Evolutionary conservation across 2,888 invertebrate species (phyloP).

Genomic region (Eupelmus urozonus): DNA sequence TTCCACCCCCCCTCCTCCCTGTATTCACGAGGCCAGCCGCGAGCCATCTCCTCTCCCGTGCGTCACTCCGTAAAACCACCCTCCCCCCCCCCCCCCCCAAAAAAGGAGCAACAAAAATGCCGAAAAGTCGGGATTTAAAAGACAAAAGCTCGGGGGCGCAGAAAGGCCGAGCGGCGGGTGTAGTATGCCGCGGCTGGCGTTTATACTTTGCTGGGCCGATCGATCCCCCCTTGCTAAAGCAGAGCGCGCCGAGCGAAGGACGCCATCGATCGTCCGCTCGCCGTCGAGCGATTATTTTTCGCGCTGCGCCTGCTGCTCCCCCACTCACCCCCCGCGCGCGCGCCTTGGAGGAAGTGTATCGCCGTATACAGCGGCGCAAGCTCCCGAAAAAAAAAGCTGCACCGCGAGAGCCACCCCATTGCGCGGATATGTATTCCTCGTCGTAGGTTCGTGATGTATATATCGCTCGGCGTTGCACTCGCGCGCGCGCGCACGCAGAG

Average conservation of each 20-base stretch:
- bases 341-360: too few species aligned
- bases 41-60: not conserved
- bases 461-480: too few species aligned
- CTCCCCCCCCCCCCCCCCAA: too few species aligned
- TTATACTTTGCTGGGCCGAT: slow-evolving; percentile 7
- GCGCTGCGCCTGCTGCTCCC: too few species aligned
- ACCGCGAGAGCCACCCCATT: too few species aligned
- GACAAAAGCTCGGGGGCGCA: not conserved
- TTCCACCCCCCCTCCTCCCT: not conserved
- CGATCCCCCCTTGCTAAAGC: slow-evolving; percentile 25
- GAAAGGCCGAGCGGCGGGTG: not conserved
- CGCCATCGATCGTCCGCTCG: slow-evolving; percentile 51
- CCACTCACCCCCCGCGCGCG: too few species aligned
- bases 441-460: too few species aligned
- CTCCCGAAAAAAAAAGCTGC: too few species aligned
- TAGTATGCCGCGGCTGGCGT: not conserved
- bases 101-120: not conserved
- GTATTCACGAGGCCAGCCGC: too few species aligned
- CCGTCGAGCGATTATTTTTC: slow-evolving; percentile 17
- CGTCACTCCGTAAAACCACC: not conserved
- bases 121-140: not conserved
- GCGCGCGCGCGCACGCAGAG: too few species aligned
- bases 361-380: too few species aligned
- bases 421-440: too few species aligned
- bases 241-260: slow-evolving; percentile 39